These are phyloP conservation scores for Lumbricus terrestris DNA, from an alignment of 2,888 invertebrate species.

Conservation along the genomic window DNA sequence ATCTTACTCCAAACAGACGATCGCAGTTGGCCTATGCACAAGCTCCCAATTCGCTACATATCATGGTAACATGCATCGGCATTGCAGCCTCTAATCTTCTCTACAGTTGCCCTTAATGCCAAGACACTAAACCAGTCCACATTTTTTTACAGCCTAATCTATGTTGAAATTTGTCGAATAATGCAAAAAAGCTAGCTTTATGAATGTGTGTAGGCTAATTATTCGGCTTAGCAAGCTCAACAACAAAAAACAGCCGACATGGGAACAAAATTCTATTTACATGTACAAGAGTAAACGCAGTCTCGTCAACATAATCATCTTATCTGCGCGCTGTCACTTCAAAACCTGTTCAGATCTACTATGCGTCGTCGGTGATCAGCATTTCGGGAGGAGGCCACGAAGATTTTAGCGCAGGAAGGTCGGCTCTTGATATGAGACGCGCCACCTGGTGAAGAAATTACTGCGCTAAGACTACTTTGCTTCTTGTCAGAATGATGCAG, in stretches of 20 bases:
- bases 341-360: background rate
- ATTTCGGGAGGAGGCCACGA: background rate
- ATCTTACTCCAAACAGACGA: too few relatives aligned
- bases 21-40: background rate
- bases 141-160: background rate
- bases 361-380: too few relatives aligned
- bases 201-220: too few relatives aligned
- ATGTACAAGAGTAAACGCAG: background rate
- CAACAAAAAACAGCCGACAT: background rate
- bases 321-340: background rate
- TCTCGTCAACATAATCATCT: background rate
- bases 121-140: background rate
- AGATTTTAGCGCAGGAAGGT: conserved; percentile 3
- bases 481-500: background rate
- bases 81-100: too few relatives aligned
- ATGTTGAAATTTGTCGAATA: background rate
- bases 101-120: background rate
- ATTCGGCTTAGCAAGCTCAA: background rate
- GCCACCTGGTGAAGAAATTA: background rate
- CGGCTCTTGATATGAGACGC: background rate
- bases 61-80: background rate
- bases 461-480: background rate
- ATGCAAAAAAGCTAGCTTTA: background rate
- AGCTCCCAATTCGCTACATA: background rate
- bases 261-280: conserved; percentile 3